Conservation (phyloP, 2,888 invertebrate genomes). For the Lycia hirtaria region DNA sequence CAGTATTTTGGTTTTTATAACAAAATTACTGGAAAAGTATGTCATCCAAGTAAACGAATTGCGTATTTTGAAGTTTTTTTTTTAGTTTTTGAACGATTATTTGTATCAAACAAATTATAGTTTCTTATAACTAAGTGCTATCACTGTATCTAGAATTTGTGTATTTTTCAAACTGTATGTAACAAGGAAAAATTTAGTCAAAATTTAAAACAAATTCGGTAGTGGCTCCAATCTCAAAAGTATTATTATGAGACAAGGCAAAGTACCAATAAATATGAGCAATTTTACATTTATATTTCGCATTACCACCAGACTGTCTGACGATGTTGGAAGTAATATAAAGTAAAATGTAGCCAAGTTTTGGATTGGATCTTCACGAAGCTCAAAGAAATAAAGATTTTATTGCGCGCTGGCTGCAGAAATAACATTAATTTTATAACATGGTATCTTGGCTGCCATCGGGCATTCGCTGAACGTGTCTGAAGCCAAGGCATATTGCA, state of each 20-base stretch:
- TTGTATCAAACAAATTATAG: no score
- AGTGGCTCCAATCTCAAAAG: slow-evolving; percentile 5
- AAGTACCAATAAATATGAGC: background rate
- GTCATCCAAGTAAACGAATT: no score
- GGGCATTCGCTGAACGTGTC: slow-evolving; percentile 22
- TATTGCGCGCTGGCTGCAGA: slow-evolving; percentile 9
- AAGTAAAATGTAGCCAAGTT: slow-evolving; percentile 13
- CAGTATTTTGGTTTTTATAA: no score
- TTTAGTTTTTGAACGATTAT: no score
- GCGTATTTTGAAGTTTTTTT: no score
- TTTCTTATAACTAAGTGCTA: no score
- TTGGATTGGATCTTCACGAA: slow-evolving; percentile 22
- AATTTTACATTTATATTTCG: background rate
- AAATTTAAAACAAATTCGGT: slow-evolving; percentile 1
- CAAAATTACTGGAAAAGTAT: no score
- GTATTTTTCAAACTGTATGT: no score
- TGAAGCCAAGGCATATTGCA: slow-evolving; percentile 22
- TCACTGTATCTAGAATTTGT: no score
- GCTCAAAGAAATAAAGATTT: slow-evolving; percentile 28
- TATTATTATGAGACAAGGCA: background rate
- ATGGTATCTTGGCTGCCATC: slow-evolving; percentile 24
- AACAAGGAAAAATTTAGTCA: background rate
- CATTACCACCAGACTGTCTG: background rate
- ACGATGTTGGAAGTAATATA: slow-evolving; percentile 16
- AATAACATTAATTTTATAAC: slow-evolving; percentile 35